Evolutionary conservation across 64 coral and sea anemone genomes (phyloP).

Genomic region (Pachyseris speciosa): DNA sequence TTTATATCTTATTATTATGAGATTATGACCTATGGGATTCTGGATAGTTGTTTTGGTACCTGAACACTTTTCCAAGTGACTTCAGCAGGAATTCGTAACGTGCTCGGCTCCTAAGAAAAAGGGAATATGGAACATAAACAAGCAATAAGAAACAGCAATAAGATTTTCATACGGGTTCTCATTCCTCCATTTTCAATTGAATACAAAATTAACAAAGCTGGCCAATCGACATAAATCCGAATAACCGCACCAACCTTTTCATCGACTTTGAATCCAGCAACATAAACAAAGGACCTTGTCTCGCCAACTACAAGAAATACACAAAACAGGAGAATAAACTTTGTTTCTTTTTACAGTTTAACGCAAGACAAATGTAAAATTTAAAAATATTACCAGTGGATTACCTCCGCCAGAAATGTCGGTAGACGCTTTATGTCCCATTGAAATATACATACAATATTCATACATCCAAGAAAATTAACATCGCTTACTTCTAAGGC

Average conservation of each 20-base stretch:
- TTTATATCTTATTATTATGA: too few relatives aligned
- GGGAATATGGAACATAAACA: too few relatives aligned
- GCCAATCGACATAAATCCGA: background rate
- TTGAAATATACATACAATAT: too few relatives aligned
- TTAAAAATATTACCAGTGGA: too few relatives aligned
- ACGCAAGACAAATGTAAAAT: too few relatives aligned
- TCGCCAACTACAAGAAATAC: slow-evolving; percentile 50
- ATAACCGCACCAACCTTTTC: slow-evolving; percentile 55
- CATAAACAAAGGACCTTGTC: slow-evolving; percentile 58
- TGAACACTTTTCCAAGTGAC: slow-evolving; percentile 92
- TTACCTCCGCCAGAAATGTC: too few relatives aligned
- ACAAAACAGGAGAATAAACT: background rate
- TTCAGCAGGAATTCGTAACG: slow-evolving; percentile 59
- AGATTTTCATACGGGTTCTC: too few relatives aligned
- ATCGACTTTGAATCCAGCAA: slow-evolving; percentile 65
- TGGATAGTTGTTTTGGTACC: slow-evolving; percentile 66
- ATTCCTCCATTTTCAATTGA: too few relatives aligned
- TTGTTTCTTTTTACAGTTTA: too few relatives aligned
- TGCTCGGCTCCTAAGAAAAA: slow-evolving; percentile 54
- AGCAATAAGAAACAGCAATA: background rate
- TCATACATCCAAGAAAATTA: background rate
- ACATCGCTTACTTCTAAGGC: slow-evolving; percentile 55
- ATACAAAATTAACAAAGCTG: too few relatives aligned
- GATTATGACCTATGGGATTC: too few relatives aligned
- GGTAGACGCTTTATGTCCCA: too few relatives aligned